phyloP scores from a whole-genome alignment of 2,113 vertebrate genomes.

The Euleptes europaea region DNA sequence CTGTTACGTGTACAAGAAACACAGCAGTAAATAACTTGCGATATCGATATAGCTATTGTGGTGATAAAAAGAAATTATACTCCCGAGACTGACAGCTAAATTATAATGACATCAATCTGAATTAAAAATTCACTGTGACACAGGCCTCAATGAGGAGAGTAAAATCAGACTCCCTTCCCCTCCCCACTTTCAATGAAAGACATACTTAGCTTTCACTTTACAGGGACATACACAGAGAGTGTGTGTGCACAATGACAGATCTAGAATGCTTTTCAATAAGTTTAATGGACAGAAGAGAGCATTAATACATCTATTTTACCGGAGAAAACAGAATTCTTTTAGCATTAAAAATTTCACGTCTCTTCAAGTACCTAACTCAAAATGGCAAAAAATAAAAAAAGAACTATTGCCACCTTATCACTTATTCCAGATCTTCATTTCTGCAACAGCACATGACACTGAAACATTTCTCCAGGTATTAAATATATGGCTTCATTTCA shows the following conservation, averaged over 20 bases:
- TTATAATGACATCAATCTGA: slow-evolving; percentile 19
- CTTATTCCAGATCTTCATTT: not conserved
- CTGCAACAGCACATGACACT: rapidly evolving
- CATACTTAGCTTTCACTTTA: not conserved
- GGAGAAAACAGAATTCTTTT: slow-evolving; percentile 13
- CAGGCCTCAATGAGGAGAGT: slow-evolving; percentile 39
- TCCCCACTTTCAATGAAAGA: slow-evolving; percentile 3
- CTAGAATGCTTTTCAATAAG: slow-evolving; percentile 49
- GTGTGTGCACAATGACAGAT: slow-evolving; percentile 33
- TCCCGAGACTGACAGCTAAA: slow-evolving; percentile 14
- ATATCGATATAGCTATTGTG: slow-evolving; percentile 13
- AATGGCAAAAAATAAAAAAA: not conserved
- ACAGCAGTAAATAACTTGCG: slow-evolving; percentile 17
- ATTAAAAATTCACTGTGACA: not conserved
- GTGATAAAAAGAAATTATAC: slow-evolving; percentile 27
- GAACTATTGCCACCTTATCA: not conserved
- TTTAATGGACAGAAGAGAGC: slow-evolving; percentile 15
- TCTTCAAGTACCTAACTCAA: not conserved
- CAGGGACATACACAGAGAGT: slow-evolving; percentile 1
- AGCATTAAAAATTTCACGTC: slow-evolving; percentile 26
- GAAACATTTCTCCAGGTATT: not conserved
- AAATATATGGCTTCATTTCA: rapidly evolving
- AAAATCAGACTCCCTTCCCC: rapidly evolving
- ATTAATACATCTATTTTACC: slow-evolving; percentile 20
- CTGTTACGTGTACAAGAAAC: slow-evolving; percentile 1